Base-by-base conservation (phyloP, 2,797 vertebrate species). In the Manis javanica region DNA sequence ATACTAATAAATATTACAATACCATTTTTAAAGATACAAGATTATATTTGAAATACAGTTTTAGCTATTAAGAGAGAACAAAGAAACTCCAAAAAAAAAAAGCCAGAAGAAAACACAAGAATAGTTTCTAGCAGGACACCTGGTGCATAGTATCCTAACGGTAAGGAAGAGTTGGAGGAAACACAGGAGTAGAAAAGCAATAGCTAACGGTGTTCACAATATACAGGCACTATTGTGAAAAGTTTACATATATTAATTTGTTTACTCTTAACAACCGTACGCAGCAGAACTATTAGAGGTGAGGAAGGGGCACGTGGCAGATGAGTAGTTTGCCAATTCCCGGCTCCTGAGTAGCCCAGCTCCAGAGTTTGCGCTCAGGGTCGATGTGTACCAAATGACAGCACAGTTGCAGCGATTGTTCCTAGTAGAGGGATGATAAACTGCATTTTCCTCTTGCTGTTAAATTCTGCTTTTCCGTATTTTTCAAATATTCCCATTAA, bases 11-110 rank as follows among this genome's bases (percentile, higher is more conserved):
- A 92, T 91, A 69, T 49, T 75, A 63, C 13, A 74, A 23, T n/a
- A n/a, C 63, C 71, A 66, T 85, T 46, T 90, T 90, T 87, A 95
- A 90, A 88, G 13, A 82, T 23, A 83, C 11, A 61, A 89, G 75
- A 51, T 66, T 86, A 26, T 37, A 42, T 78, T 64, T 94, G 79
- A 34, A 63, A 26, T 92, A 55, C 21, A 81, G 37, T 63, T 87
- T 77, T 7, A 64, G 2, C 29, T 69, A 61, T 66, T 87, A 79
- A 68, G 66, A 72, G 72, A 91, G 21, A 59, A 51, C 29, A 92
- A 66, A 91, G 10, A 75, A 93, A 59, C 24, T 14, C 4, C 11
- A 53, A 74, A 83, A 89, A 49, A 18, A 55, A 74, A 82, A 87
- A 69, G 4, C 21, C 72, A 9, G 24, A 87, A 88, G 23, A 49